phyloP scores from a whole-genome alignment of 1,140 invertebrate genomes.

The Brachionus paranguensis region DNA sequence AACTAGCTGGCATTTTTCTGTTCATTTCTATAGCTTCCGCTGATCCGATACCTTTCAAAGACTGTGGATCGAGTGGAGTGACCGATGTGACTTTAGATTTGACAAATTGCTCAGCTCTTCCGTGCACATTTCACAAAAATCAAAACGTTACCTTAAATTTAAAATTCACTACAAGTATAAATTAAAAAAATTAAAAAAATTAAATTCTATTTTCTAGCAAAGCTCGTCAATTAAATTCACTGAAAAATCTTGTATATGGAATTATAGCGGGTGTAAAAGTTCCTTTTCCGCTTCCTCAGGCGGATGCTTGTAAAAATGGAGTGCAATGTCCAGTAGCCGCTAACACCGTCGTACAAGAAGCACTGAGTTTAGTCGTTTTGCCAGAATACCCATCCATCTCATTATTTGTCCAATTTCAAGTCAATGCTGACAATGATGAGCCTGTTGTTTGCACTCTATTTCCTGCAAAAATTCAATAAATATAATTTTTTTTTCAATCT shows the following conservation, averaged over 20 bases:
- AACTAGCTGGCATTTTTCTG: not conserved
- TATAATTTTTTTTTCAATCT: not conserved
- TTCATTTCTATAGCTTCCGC: not conserved
- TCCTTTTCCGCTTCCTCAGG: constrained; percentile 26
- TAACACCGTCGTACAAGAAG: not conserved
- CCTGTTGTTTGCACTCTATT: not conserved
- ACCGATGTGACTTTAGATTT: not conserved
- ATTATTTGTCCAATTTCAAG: not conserved
- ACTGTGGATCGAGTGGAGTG: not conserved
- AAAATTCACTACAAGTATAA: constrained; percentile 1
- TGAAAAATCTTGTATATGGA: constrained; percentile 16
- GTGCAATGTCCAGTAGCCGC: not conserved
- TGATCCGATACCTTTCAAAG: not conserved
- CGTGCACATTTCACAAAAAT: constrained; percentile 37
- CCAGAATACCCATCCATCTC: constrained; percentile 25
- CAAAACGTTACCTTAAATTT: not conserved
- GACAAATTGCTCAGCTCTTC: not conserved
- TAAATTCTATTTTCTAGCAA: not conserved
- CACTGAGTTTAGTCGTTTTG: not conserved
- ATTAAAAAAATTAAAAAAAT: not conserved
- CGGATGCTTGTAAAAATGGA: constrained; percentile 11
- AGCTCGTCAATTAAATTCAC: not conserved
- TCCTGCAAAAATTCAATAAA: constrained; percentile 35
- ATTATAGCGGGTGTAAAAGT: constrained; percentile 34
- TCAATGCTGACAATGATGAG: not conserved